Conservation (phyloP, 2,797 vertebrate species). For the Apodemus agrarius region DNA sequence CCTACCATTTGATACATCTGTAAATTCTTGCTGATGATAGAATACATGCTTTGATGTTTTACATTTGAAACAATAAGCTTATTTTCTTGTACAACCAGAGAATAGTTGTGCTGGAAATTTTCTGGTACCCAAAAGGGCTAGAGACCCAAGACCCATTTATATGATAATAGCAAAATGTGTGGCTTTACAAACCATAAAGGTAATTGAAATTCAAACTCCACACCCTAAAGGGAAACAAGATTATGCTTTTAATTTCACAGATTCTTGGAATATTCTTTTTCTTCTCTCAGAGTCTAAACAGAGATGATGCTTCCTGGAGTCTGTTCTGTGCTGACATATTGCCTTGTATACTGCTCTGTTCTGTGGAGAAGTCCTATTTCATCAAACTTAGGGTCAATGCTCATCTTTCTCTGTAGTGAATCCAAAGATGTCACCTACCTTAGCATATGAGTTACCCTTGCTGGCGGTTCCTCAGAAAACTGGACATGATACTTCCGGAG, state of each 20-base stretch:
- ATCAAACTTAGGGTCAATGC: neutral
- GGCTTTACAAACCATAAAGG: slow-evolving; percentile 32
- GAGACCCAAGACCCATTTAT: neutral
- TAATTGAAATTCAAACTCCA: slow-evolving; percentile 36
- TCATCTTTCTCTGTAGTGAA: neutral
- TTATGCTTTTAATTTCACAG: slow-evolving; percentile 65
- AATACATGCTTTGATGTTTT: neutral
- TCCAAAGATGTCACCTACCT: neutral
- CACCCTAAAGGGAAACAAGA: neutral
- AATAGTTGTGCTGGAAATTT: slow-evolving; percentile 31
- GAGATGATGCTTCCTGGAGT: neutral
- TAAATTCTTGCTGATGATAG: neutral
- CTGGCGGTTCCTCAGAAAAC: too few species aligned
- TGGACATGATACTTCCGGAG: too few species aligned
- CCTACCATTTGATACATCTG: neutral
- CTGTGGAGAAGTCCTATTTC: neutral
- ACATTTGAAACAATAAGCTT: neutral
- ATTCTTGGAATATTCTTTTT: neutral
- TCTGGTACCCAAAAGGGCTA: neutral
- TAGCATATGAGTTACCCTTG: neutral
- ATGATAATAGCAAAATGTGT: slow-evolving; percentile 56
- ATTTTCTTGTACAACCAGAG: neutral
- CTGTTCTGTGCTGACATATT: neutral
- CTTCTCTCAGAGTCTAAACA: neutral
- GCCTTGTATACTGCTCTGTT: neutral